Percentiles rank a stretch among this genome's conserved stretches.
Evolutionary conservation across 1,140 invertebrate genomes (phyloP).

Genomic region (Battus philenor): DNA sequence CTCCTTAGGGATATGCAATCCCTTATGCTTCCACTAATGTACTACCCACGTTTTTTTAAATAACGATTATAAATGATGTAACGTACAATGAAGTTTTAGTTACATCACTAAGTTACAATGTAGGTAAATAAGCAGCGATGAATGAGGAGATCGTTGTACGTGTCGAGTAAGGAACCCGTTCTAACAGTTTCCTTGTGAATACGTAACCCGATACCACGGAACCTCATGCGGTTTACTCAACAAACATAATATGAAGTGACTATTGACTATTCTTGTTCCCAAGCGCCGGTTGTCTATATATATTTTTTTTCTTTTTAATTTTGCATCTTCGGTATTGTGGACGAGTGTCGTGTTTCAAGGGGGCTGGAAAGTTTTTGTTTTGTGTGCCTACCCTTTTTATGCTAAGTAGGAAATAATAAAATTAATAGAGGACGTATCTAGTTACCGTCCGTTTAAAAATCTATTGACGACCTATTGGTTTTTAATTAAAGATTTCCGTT

Average conservation of each 20-base stretch:
- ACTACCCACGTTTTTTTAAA: neutral
- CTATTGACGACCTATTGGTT: constrained; percentile 37
- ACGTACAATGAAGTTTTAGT: constrained; percentile 33
- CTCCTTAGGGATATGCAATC: constrained; percentile 55
- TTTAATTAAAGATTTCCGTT: constrained; percentile 22
- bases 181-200: constrained; percentile 22
- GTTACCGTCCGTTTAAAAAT: constrained; percentile 39
- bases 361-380: constrained; percentile 31
- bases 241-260: constrained; percentile 71
- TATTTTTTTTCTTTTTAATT: constrained; percentile 66
- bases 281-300: constrained; percentile 30
- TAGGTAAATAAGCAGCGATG: constrained; percentile 22
- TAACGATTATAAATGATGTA: constrained; percentile 4
- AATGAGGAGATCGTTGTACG: constrained; percentile 7
- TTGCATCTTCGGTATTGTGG: constrained; percentile 55
- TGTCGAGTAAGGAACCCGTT: constrained; percentile 1
- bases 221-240: constrained; percentile 60
- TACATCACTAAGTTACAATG: neutral
- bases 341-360: constrained; percentile 55
- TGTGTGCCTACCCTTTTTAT: constrained; percentile 31
- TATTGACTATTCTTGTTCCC: constrained; percentile 71
- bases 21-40: constrained; percentile 28
- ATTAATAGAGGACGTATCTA: constrained; percentile 28
- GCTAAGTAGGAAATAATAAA: constrained; percentile 51
- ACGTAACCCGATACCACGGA: constrained; percentile 57